phyloP scores from a whole-genome alignment of 2,888 invertebrate genomes.

The Myopa testacea region DNA sequence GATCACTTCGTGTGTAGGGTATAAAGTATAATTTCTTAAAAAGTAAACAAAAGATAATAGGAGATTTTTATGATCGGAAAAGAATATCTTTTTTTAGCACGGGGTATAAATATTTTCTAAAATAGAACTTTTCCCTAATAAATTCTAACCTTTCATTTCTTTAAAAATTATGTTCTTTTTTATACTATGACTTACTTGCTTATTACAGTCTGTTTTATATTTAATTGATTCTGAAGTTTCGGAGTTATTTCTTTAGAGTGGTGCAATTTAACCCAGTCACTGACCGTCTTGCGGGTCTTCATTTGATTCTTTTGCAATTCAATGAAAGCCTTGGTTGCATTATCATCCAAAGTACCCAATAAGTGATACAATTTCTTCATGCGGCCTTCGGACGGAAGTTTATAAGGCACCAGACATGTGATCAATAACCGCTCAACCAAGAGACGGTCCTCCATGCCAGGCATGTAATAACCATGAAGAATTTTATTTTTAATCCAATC shows the following conservation, averaged over 20 bases:
- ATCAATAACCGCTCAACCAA: conserved; percentile 93
- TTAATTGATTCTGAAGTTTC: conserved; percentile 80
- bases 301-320: conserved; percentile 93
- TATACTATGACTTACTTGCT: conserved; percentile 60
- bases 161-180: background rate
- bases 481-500: conserved; percentile 99
- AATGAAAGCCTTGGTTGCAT: conserved; percentile 92
- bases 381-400: conserved; percentile 83
- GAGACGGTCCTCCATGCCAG: conserved; percentile 90
- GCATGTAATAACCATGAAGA: conserved; percentile 87
- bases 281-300: conserved; percentile 83
- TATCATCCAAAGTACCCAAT: conserved; percentile 92
- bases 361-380: conserved; percentile 95
- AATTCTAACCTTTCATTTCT: background rate
- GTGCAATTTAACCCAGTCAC: conserved; percentile 89
- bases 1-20: no score
- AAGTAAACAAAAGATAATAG: no score
- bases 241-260: conserved; percentile 75
- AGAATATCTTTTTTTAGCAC: no score
- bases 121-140: no score
- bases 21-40: no score
- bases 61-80: no score
- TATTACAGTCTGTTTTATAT: conserved; percentile 72
- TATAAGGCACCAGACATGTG: conserved; percentile 95
- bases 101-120: no score